Evolutionary conservation across 1,140 invertebrate species (phyloP).

Genomic region (Sycophila sp.): DNA sequence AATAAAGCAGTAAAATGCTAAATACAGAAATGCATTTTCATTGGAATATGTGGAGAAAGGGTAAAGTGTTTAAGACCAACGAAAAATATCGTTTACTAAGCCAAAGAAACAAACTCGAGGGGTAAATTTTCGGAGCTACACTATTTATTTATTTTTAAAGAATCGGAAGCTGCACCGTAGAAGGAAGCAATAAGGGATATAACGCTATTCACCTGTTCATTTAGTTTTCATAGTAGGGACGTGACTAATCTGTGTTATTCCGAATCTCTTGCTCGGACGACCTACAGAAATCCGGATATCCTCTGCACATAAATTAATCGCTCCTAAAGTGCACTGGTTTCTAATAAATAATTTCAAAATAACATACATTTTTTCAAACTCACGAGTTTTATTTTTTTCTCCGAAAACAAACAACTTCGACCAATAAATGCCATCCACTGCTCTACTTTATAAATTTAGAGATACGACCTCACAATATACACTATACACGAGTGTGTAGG

Average conservation of each 20-base stretch:
- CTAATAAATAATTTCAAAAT: not conserved
- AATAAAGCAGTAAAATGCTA: too few relatives aligned
- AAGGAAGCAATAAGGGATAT: not conserved
- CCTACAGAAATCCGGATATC: not conserved
- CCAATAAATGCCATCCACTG: too few relatives aligned
- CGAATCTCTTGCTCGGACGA: not conserved
- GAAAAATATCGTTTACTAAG: too few relatives aligned
- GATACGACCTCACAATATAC: too few relatives aligned
- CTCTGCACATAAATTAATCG: constrained; percentile 17
- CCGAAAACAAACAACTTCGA: too few relatives aligned
- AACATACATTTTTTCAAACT: not conserved
- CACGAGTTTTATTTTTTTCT: too few relatives aligned
- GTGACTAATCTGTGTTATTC: constrained; percentile 34
- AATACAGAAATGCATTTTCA: too few relatives aligned
- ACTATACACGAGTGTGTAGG: too few relatives aligned
- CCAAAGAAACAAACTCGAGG: not conserved
- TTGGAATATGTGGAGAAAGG: too few relatives aligned
- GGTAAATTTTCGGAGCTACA: not conserved
- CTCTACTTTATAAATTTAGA: too few relatives aligned
- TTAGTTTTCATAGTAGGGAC: constrained; percentile 20
- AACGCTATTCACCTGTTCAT: constrained; percentile 26
- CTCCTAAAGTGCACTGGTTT: not conserved
- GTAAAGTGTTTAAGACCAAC: too few relatives aligned
- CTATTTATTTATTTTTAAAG: constrained; percentile 15
- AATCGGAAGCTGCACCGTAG: not conserved